These are phyloP conservation scores for Leptodactylus fallax DNA, from an alignment of 2,797 vertebrate genomes.

Conservation along the genomic window DNA sequence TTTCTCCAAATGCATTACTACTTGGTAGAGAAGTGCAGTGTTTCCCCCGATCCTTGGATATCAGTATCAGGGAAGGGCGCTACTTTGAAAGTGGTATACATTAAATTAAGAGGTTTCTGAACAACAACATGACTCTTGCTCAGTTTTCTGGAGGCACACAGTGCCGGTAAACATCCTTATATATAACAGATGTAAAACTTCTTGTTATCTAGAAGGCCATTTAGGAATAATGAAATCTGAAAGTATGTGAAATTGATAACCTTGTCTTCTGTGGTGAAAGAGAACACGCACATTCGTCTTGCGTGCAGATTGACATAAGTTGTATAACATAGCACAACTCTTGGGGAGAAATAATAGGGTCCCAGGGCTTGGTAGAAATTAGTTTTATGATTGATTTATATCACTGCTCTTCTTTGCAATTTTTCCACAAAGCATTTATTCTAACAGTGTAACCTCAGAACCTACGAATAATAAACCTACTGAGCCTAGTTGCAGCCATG, in stretches of 20 bases:
- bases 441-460: constrained; percentile 4
- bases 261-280: constrained; percentile 1
- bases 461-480: constrained; percentile 1
- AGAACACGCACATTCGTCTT: constrained; percentile 23
- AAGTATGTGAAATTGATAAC: constrained; percentile 37
- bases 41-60: neutral
- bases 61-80: neutral
- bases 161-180: neutral
- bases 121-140: neutral
- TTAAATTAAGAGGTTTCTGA: neutral
- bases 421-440: constrained; percentile 22
- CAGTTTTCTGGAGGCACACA: neutral
- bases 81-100: neutral
- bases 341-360: constrained; percentile 31
- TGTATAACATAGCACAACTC: constrained; percentile 32
- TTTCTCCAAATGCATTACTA: neutral
- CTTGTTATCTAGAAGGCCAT: constrained; percentile 25
- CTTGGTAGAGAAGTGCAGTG: neutral
- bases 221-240: constrained; percentile 35
- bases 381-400: constrained; percentile 35
- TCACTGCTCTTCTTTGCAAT: constrained; percentile 5
- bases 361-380: constrained; percentile 10
- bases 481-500: neutral
- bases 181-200: constrained; percentile 17
- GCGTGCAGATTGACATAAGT: constrained; percentile 22